phyloP scores from a whole-genome alignment of 2,888 invertebrate species.

The Serrognathus titanus region DNA sequence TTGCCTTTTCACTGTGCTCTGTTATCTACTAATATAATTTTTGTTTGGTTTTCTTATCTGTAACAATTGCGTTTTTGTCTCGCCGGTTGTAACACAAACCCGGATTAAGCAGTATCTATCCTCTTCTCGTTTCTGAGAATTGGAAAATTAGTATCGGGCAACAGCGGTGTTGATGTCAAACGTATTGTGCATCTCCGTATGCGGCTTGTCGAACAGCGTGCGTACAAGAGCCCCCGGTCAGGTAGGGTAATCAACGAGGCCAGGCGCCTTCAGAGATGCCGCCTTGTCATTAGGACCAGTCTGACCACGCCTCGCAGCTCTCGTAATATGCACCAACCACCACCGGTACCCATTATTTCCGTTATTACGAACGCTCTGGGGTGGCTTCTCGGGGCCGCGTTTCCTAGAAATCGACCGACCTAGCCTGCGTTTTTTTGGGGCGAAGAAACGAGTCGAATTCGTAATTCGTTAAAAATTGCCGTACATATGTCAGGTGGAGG shows the following conservation, averaged over 20 bases:
- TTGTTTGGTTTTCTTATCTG: too few relatives aligned
- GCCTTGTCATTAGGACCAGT: conserved; percentile 34
- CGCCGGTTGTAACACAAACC: neutral
- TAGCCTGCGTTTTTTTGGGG: neutral
- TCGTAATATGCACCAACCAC: conserved; percentile 8
- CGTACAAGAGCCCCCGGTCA: conserved; percentile 24
- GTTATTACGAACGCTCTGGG: conserved; percentile 15
- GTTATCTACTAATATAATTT: too few relatives aligned
- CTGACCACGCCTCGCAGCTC: conserved; percentile 23
- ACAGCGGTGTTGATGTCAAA: neutral
- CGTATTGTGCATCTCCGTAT: conserved; percentile 16
- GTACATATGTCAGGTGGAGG: neutral
- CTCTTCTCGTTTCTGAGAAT: neutral
- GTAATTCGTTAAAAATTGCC: neutral
- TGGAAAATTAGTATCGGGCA: neutral
- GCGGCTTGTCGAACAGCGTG: conserved; percentile 22
- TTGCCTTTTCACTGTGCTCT: too few relatives aligned
- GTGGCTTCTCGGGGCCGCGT: conserved; percentile 11
- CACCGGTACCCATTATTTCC: conserved; percentile 16
- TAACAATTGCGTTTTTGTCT: neutral
- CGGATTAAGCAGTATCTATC: too few relatives aligned
- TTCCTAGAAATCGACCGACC: conserved; percentile 7
- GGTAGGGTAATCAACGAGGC: conserved; percentile 29
- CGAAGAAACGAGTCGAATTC: neutral
- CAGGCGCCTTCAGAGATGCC: conserved; percentile 36